Base-by-base conservation (phyloP, 2,113 vertebrate genomes). In the Hyaena hyaena region DNA sequence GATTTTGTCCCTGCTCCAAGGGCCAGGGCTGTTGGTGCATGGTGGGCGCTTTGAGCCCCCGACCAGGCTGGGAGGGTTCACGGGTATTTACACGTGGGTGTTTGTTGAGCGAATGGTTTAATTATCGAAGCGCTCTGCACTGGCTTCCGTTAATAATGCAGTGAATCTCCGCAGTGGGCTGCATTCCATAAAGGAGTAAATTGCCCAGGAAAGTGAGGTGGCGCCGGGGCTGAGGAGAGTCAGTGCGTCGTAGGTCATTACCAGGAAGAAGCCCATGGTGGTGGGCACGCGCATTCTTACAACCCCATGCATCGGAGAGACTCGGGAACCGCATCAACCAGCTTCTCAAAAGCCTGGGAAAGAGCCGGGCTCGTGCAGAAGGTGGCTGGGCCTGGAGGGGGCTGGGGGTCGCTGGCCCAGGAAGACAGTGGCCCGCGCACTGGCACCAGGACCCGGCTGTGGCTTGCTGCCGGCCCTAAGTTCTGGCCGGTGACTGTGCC, bases 131-230 rank as follows among this genome's bases (percentile, higher is more conserved):
- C 96, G 95, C 98, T 97, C 24, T 76, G 97, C 98, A 81, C 98
- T 80, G 98, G 95, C 98, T 98, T 97, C 98, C 98, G 98, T 99
- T 99, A 99, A 99, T 99, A 99, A 99, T 98, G 99, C 99, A 99
- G 98, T 97, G 96, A 97, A 96, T 98, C 98, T 98, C 98, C 98
- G 99, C 79, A 43, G 96, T 96, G 99, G 99, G 99, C 99, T 99
- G 99, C 99, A 99, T 99, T 99, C 99, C 98, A 96, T 93, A 97
- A 98, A 99, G 98, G 98, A 98, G 97, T 96, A 97, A 98, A 98
- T 98, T 98, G 98, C 97, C 97, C 53, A 65, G 97, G 98, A 98
- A 98, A 98, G 98, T 91, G 96, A 95, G 96, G 95, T 79, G 96
- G 97, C 96, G 91, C 96, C 88, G 90, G 83, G 96, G 97, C 93